Evolutionary conservation across 2,797 vertebrate genomes (phyloP).

Genomic region (Enteromius treurensis): DNA sequence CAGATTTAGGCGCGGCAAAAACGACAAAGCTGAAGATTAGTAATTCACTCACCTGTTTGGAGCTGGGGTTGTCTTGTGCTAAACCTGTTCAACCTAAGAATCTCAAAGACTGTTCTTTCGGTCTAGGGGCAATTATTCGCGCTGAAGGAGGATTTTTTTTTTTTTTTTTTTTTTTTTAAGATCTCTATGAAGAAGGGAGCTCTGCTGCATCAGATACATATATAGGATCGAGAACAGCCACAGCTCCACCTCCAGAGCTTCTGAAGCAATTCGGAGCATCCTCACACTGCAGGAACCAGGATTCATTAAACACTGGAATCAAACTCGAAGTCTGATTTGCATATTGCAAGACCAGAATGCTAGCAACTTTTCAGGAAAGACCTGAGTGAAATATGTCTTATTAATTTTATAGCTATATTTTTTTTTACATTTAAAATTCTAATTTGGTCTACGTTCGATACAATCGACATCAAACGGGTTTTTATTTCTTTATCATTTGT

Average conservation of each 20-base stretch:
- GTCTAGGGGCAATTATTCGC: background rate
- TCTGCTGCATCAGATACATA: constrained; percentile 28
- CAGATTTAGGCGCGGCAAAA: background rate
- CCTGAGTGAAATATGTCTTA: background rate
- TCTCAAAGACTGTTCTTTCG: background rate
- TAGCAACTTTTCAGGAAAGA: background rate
- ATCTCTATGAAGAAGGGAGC: constrained; percentile 8
- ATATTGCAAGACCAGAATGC: background rate
- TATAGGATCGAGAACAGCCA: constrained; percentile 14
- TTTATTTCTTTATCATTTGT: background rate
- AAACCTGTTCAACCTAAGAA: background rate
- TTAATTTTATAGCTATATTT: background rate
- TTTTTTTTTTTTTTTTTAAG: constrained; percentile 5
- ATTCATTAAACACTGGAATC: background rate
- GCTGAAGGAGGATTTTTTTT: constrained; percentile 12
- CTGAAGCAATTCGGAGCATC: background rate
- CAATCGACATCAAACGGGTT: background rate
- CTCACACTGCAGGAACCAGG: background rate
- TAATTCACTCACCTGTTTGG: constrained; percentile 22
- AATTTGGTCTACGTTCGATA: background rate
- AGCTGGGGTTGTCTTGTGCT: background rate
- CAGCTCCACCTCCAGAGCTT: constrained; percentile 38
- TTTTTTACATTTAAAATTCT: background rate
- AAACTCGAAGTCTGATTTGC: background rate
- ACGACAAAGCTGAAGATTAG: constrained; percentile 10